Conservation (phyloP, 2,888 invertebrate species). For the Nowickia ferox region DNA sequence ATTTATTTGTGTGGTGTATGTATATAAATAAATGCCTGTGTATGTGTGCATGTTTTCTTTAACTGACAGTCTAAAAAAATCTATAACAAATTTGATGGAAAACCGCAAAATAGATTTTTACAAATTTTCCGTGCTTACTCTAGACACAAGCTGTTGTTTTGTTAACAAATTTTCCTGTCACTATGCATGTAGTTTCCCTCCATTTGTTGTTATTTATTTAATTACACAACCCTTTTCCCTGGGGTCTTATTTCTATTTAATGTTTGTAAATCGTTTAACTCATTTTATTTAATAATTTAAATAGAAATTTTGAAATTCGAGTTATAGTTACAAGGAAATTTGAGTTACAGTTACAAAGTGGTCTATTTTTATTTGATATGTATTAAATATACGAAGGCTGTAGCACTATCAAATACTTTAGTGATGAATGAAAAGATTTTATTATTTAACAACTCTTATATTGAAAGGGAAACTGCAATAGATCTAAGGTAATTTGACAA, state of each 20-base stretch:
- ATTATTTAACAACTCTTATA: too few species aligned
- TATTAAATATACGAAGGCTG: slow-evolving; percentile 13
- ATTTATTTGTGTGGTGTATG: neutral
- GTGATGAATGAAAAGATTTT: too few species aligned
- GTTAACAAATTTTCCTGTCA: slow-evolving; percentile 29
- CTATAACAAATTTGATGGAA: slow-evolving; percentile 51
- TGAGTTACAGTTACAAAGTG: neutral
- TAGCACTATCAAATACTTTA: neutral
- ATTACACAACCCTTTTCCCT: slow-evolving; percentile 41
- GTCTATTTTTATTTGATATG: neutral
- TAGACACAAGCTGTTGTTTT: slow-evolving; percentile 13
- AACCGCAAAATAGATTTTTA: slow-evolving; percentile 51
- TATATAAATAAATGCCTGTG: neutral
- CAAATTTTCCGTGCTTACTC: slow-evolving; percentile 16
- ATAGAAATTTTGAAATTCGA: slow-evolving; percentile 25
- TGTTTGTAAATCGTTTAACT: slow-evolving; percentile 4
- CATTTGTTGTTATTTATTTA: slow-evolving; percentile 32
- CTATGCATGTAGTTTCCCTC: neutral
- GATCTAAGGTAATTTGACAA: too few species aligned
- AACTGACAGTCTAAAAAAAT: slow-evolving; percentile 1
- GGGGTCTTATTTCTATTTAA: neutral
- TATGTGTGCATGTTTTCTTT: slow-evolving; percentile 1
- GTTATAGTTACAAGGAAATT: neutral
- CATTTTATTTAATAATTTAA: slow-evolving; percentile 28
- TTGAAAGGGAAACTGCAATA: too few species aligned